Percentiles rank a stretch among this genome's conserved stretches.
These are phyloP conservation scores for Fundulus diaphanus DNA, from an alignment of 2,797 vertebrate species.

Conservation along the genomic window DNA sequence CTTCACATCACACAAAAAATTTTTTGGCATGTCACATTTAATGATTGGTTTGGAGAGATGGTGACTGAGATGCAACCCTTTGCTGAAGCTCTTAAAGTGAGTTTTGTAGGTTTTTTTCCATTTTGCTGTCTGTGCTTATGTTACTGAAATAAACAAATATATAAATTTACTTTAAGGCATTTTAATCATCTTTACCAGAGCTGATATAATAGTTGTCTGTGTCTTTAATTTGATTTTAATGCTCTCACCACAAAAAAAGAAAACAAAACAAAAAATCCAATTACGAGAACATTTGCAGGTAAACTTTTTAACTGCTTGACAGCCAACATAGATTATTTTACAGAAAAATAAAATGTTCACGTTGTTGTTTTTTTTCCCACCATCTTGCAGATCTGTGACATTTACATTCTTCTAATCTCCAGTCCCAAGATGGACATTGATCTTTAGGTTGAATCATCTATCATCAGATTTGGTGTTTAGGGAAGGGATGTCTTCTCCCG, in stretches of 20 bases:
- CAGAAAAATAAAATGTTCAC: not conserved
- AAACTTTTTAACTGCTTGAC: not conserved
- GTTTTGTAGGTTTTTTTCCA: not conserved
- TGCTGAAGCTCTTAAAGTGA: not conserved
- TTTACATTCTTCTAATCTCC: slow-evolving; percentile 6
- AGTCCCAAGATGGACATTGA: slow-evolving; percentile 1
- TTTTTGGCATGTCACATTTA: slow-evolving; percentile 2
- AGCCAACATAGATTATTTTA: not conserved
- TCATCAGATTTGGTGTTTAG: slow-evolving; percentile 16
- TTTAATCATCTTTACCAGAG: not conserved
- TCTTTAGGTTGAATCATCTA: slow-evolving; percentile 7
- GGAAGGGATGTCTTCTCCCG: not conserved
- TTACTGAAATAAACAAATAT: not conserved
- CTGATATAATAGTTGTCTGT: not conserved
- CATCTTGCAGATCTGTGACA: slow-evolving; percentile 4
- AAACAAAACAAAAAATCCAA: not conserved
- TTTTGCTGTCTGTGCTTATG: not conserved
- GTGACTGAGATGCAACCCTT: not conserved
- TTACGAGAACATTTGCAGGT: not conserved
- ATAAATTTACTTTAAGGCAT: not conserved
- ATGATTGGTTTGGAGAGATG: not conserved
- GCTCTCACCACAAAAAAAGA: not conserved
- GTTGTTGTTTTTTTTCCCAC: not conserved
- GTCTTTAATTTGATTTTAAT: not conserved
- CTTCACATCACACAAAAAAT: not conserved